A percentile compares a stretch with the other conserved stretches of the same genome.
Evolutionary conservation across 2,888 invertebrate genomes (phyloP).

Genomic region (Netelia fuscicornis): DNA sequence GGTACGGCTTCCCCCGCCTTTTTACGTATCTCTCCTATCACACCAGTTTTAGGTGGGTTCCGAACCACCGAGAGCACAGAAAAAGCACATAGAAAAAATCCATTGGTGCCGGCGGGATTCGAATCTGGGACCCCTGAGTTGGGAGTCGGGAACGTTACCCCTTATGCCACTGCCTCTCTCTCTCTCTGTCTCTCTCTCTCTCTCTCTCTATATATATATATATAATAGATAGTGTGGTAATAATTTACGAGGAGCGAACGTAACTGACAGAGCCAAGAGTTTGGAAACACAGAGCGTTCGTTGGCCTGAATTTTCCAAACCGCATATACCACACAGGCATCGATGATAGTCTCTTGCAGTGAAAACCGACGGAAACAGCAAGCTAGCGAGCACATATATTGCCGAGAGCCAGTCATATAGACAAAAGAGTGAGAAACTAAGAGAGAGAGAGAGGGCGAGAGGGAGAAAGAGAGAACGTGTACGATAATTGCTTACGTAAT

Average conservation of each 20-base stretch:
- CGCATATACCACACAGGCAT: constrained; percentile 33
- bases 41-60: no score
- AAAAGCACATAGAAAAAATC: no score
- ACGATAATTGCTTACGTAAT: constrained; percentile 61
- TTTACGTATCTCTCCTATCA: no score
- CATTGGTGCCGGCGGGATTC: no score
- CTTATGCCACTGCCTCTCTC: no score
- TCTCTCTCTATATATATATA: no score
- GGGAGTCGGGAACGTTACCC: no score
- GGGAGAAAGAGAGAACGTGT: constrained; percentile 9
- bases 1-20: no score
- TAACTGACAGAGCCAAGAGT: constrained; percentile 27
- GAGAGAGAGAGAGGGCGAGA: constrained; percentile 25
- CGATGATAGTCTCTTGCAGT: constrained; percentile 9
- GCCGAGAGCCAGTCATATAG: constrained; percentile 10
- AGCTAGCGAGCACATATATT: constrained; percentile 4
- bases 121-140: no score
- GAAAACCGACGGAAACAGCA: constrained; percentile 23
- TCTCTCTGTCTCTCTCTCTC: no score
- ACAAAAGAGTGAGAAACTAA: background rate
- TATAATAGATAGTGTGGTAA: constrained; percentile 31
- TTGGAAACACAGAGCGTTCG: background rate
- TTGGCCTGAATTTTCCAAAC: constrained; percentile 29
- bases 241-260: constrained; percentile 17
- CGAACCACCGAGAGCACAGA: no score